Base-by-base conservation (phyloP, 1,140 invertebrate species). In the Drosophila mojavensis region DNA sequence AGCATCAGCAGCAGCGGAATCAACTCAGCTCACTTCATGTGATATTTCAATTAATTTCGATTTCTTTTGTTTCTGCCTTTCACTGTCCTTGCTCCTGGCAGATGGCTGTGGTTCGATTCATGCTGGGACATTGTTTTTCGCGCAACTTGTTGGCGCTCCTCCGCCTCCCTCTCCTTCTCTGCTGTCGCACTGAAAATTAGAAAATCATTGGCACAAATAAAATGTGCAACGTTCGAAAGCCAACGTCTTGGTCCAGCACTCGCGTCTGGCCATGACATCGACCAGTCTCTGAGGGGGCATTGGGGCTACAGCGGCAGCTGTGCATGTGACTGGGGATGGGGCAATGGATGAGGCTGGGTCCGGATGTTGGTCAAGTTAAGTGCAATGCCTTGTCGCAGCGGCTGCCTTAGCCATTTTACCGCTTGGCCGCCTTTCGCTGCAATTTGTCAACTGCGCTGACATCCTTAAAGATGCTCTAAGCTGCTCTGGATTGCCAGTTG, bases 181-280 rank as follows among this genome's bases (percentile, higher is more conserved):
- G 20, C 20, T 24, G 20, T 2, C 3, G 20, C 58, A 65, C 58
- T 72, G 67, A 79, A 77, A 88, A 88, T 86, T 86, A 86, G 82
- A 88, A 86, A 86, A 88, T 88, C 82, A 86, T 86, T 82, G 82
- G 73, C 82, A 86, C 83, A 86, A 88, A 88, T 86, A 86, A 86
- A 85, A 86, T 86, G 67, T 74, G 62, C 68, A 79, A 65, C 33
- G 50, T 15, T 28, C 41, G 43, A 53, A 65, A 59, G 63, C 48
- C 20, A 41, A 58, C 63, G 66, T 58, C 56, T 62, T 55, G 50
- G 43, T 73, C 33, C 9, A 7, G 33, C 33, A 88, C 71, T 82
- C 65, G 61, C 39, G 64, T 60, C 64, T 73, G 56, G 55, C 50
- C 26, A 26, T 73, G 70, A 56, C 70, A 61, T 48, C 20, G 39